Base-by-base conservation (phyloP, 2,113 vertebrate species). In the Eleginops maclovinus region DNA sequence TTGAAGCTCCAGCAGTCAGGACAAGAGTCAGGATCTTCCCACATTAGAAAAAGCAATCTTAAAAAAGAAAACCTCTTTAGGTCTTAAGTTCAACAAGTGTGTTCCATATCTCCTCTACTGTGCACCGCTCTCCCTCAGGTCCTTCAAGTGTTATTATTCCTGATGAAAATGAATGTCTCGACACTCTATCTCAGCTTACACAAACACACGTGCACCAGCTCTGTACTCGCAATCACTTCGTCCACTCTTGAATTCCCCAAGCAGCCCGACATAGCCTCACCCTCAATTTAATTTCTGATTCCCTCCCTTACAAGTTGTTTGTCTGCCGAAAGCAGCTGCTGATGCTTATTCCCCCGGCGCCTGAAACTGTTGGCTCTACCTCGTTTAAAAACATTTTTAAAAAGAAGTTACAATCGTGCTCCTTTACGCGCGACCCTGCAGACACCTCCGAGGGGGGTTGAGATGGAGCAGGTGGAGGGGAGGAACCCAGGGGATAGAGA, bases 111-210 rank as follows among this genome's bases (percentile, higher is more conserved):
- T n/a, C 28, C 54, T 61, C 36, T 67, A 66, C 43, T 62, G 74
- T 61, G 36, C 75, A 53, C 11, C 9, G 6, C 53, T 69, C 21
- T 65, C 62, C 47, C 64, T 59, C 22, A 40, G 59, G 46, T 75
- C 68, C 53, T 75, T 2, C 0, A 21, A 74, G 77, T 67, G 72
- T 60, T 83, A n/a, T 82, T 85, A 80, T 65, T 78, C 49, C 58
- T 77, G 87, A 88, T 88, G 72, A 82, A 88, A 90, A 86, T 62
- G 41, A 87, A 84, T 84, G 84, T 79, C 47, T 60, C 4, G 0
- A 8, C 17, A 46, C 65, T 74, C 26, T 17, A 74, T 64, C 58
- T 75, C 47, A 1, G 19, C 3, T 9, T 15, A 44, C 36, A 17
- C 4, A 17, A 10, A 54, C 56, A 74, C 56, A 41, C 36, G 26